Percentiles rank a stretch among this genome's conserved stretches.
Conservation (phyloP, 2,888 invertebrate species). For the Neoascia interrupta region DNA sequence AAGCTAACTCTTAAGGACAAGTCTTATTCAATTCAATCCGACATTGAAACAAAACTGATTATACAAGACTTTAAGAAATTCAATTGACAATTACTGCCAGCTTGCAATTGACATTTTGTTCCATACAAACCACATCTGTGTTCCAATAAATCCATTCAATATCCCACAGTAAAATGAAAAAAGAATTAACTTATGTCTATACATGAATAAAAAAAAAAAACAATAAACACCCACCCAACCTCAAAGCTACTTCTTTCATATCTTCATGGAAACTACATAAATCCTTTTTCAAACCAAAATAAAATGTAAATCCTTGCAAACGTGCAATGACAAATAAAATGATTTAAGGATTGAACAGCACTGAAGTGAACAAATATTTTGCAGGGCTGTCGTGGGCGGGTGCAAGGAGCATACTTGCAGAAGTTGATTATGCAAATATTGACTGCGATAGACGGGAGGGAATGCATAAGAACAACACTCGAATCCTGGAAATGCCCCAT, state of each 20-base stretch:
- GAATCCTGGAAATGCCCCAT: constrained; percentile 42
- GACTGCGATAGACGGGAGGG: constrained; percentile 21
- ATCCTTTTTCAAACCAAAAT: constrained; percentile 57
- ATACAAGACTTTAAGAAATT: neutral
- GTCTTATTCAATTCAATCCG: too few relatives aligned
- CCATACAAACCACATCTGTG: constrained; percentile 45
- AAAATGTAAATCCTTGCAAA: constrained; percentile 65
- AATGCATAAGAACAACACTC: constrained; percentile 43
- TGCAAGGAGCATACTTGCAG: constrained; percentile 23
- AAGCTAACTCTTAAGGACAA: too few relatives aligned
- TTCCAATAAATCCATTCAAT: constrained; percentile 30
- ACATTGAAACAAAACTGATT: constrained; percentile 19
- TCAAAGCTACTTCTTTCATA: constrained; percentile 30
- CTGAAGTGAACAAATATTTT: constrained; percentile 42
- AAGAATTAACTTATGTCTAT: constrained; percentile 45
- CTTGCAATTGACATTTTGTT: constrained; percentile 32
- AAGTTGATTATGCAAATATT: constrained; percentile 67
- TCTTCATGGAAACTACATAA: constrained; percentile 36
- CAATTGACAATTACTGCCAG: constrained; percentile 20
- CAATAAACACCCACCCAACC: neutral
- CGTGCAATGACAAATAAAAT: constrained; percentile 75
- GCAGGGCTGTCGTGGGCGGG: neutral
- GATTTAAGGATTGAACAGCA: constrained; percentile 75
- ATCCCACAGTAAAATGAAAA: constrained; percentile 24
- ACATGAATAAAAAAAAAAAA: constrained; percentile 17